phyloP scores from a whole-genome alignment of 2,797 vertebrate genomes.

The Tokudaia tokunoshimensis region DNA sequence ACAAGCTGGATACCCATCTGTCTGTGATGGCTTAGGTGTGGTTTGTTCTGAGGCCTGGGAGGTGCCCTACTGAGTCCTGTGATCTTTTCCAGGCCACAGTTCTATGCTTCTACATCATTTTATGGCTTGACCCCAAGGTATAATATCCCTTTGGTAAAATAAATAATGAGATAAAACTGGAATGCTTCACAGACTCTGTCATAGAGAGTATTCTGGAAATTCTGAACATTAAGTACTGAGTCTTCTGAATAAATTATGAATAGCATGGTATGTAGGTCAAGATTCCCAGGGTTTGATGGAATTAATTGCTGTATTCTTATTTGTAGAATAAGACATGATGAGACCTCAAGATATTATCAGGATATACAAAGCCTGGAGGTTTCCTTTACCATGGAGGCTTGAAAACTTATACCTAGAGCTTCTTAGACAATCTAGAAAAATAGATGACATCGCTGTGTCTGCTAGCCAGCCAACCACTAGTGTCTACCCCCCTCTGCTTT shows the following conservation, averaged over 20 bases:
- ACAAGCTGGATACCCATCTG: slow-evolving; percentile 67
- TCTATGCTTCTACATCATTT: slow-evolving; percentile 74
- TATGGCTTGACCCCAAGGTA: slow-evolving; percentile 73
- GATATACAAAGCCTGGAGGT: background rate
- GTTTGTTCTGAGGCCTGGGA: slow-evolving; percentile 68
- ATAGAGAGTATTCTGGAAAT: slow-evolving; percentile 64
- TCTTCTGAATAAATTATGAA: slow-evolving; percentile 59
- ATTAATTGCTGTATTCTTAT: slow-evolving; percentile 30
- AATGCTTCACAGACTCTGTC: slow-evolving; percentile 68
- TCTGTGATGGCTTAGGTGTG: slow-evolving; percentile 68
- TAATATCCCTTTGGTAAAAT: slow-evolving; percentile 79
- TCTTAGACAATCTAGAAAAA: slow-evolving; percentile 21
- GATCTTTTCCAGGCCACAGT: slow-evolving; percentile 72
- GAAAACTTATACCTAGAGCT: background rate
- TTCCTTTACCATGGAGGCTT: slow-evolving; percentile 10
- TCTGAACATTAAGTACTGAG: slow-evolving; percentile 60
- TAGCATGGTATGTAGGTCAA: slow-evolving; percentile 29
- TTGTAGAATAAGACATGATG: background rate
- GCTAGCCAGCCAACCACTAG: background rate
- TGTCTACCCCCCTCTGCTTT: background rate
- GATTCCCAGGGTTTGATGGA: slow-evolving; percentile 48
- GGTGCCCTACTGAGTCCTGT: slow-evolving; percentile 36
- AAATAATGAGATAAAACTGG: slow-evolving; percentile 73
- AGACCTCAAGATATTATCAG: slow-evolving; percentile 18
- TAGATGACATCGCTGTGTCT: background rate